A percentile compares a stretch with the other conserved stretches of the same genome.
phyloP scores from a whole-genome alignment of 2,113 vertebrate genomes.

The Alligator sinensis region DNA sequence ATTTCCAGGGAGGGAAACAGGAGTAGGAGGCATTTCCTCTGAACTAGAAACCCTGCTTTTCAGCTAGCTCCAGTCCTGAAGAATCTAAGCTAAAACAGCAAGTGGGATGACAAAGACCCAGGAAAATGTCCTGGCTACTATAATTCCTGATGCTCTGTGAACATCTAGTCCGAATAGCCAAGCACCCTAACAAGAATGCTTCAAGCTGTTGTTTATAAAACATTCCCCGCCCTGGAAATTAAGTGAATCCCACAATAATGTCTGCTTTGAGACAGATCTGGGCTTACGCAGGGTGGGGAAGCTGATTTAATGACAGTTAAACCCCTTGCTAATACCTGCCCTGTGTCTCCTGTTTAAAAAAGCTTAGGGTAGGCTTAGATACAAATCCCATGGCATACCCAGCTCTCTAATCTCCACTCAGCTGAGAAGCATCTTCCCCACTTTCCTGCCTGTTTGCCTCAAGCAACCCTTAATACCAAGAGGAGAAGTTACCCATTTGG shows the following conservation, averaged over 20 bases:
- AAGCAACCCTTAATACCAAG: neutral
- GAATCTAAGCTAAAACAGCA: neutral
- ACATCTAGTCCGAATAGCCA: accelerated
- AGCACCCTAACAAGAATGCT: accelerated
- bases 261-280: accelerated
- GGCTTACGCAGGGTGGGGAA: neutral
- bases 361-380: neutral
- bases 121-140: neutral
- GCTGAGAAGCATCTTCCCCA: neutral
- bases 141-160: accelerated
- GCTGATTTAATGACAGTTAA: neutral
- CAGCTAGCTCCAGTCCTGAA: neutral
- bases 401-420: neutral
- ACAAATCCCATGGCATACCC: neutral
- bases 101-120: neutral
- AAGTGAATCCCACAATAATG: neutral
- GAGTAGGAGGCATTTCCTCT: too few relatives aligned
- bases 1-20: neutral
- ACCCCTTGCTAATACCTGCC: accelerated
- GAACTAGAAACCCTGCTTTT: neutral
- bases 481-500: neutral
- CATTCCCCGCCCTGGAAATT: accelerated
- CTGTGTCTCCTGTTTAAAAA: neutral
- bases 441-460: neutral
- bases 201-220: accelerated